These are phyloP conservation scores for Lissocephala sabroskyi DNA, from an alignment of 2,888 invertebrate genomes.

Conservation along the genomic window DNA sequence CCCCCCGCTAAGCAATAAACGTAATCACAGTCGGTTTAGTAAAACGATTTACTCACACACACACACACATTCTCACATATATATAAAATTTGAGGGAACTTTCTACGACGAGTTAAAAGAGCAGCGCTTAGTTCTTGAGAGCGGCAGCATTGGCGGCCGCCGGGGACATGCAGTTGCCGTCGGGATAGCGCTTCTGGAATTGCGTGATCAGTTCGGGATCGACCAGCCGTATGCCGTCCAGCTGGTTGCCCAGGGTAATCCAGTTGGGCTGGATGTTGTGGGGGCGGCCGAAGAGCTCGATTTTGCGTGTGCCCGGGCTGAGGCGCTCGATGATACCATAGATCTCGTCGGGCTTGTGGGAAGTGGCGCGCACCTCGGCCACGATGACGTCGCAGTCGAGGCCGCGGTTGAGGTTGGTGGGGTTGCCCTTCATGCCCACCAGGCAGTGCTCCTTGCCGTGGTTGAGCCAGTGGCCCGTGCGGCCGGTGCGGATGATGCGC, in stretches of 20 bases:
- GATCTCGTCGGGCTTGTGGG: slow-evolving; percentile 98
- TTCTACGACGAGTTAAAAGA: too few relatives aligned
- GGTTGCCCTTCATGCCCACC: slow-evolving; percentile 96
- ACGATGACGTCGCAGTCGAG: slow-evolving; percentile 98
- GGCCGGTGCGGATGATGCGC: slow-evolving; percentile 94
- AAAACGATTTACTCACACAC: not conserved
- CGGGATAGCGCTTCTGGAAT: slow-evolving; percentile 93
- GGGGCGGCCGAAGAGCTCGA: slow-evolving; percentile 96
- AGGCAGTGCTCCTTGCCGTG: slow-evolving; percentile 99
- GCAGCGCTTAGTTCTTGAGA: slow-evolving; percentile 30
- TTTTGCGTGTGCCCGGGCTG: slow-evolving; percentile 96
- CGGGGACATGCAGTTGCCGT: slow-evolving; percentile 78
- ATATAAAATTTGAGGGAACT: slow-evolving; percentile 5
- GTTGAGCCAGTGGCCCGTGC: slow-evolving; percentile 98
- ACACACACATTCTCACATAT: too few relatives aligned
- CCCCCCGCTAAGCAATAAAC: slow-evolving; percentile 46
- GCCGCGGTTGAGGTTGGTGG: slow-evolving; percentile 91
- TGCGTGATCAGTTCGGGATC: slow-evolving; percentile 92
- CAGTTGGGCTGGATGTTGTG: slow-evolving; percentile 99
- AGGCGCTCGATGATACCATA: slow-evolving; percentile 97
- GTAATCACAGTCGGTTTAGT: slow-evolving; percentile 4
- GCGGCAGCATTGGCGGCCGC: slow-evolving; percentile 40
- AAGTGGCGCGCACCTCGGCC: slow-evolving; percentile 97
- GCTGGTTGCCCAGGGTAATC: slow-evolving; percentile 97
- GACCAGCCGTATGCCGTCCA: slow-evolving; percentile 93